phyloP scores from a whole-genome alignment of 1,140 invertebrate species.

The Mactra quadrangularis region DNA sequence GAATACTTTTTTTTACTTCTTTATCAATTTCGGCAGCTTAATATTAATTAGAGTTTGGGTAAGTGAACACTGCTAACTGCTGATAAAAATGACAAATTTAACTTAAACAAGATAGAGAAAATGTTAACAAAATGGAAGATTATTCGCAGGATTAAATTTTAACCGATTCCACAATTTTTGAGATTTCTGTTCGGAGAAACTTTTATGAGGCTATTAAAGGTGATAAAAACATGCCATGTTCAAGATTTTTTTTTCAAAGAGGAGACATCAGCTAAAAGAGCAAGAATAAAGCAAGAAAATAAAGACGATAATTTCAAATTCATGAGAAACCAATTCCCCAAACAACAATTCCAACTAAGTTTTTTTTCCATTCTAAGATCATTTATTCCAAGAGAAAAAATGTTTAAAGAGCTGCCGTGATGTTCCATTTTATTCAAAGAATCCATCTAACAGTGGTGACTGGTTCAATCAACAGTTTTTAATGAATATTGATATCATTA shows the following conservation, averaged over 20 bases:
- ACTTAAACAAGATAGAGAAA: slow-evolving; percentile 18
- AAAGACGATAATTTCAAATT: slow-evolving; percentile 10
- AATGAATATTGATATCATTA: too few species aligned
- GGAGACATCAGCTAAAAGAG: not conserved
- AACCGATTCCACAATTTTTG: slow-evolving; percentile 3
- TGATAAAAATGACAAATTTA: slow-evolving; percentile 27
- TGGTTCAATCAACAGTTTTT: too few species aligned
- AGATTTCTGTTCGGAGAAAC: not conserved
- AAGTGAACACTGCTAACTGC: slow-evolving; percentile 13
- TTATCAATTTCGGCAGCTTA: slow-evolving; percentile 23
- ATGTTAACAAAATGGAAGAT: slow-evolving; percentile 31
- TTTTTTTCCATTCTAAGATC: not conserved
- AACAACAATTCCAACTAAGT: not conserved
- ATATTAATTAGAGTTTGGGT: slow-evolving; percentile 20
- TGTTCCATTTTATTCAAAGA: too few species aligned
- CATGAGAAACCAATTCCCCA: not conserved
- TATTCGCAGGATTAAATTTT: slow-evolving; percentile 1
- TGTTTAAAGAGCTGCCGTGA: too few species aligned
- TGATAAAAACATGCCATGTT: too few species aligned
- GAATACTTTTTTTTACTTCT: slow-evolving; percentile 20
- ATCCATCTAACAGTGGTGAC: too few species aligned
- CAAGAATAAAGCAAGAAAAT: not conserved
- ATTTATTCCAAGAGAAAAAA: too few species aligned
- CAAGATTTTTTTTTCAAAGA: too few species aligned
- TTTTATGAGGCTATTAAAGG: too few species aligned